Evolutionary conservation across 2,888 invertebrate genomes (phyloP).

Genomic region (Rotaria macrura): DNA sequence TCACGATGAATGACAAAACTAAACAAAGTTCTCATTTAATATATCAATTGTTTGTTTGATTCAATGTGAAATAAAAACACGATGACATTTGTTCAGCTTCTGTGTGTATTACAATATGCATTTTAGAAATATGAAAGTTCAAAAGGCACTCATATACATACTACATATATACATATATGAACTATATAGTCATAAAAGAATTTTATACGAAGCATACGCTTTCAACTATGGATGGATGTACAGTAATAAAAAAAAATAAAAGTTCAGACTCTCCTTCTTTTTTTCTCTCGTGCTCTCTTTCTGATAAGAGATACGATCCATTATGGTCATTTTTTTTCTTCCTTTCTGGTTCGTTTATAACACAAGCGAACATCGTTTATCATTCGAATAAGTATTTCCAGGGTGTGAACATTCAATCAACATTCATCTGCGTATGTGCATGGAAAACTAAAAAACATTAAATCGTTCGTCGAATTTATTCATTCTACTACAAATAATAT

Average conservation of each 20-base stretch:
- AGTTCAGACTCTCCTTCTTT: background rate
- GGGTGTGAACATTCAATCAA: background rate
- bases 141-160: background rate
- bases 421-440: background rate
- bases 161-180: too few relatives aligned
- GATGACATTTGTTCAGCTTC: constrained; percentile 4
- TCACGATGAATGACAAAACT: background rate
- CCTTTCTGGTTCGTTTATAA: background rate
- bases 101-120: background rate
- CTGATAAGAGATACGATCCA: constrained; percentile 12
- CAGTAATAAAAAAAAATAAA: background rate
- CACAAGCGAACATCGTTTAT: background rate
- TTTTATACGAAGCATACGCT: background rate
- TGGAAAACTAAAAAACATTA: background rate
- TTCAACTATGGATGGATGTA: background rate
- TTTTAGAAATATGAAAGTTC: constrained; percentile 12
- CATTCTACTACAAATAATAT: background rate
- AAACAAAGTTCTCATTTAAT: background rate
- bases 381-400: constrained; percentile 4
- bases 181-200: background rate
- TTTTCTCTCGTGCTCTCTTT: background rate
- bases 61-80: constrained; percentile 3
- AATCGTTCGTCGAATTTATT: background rate
- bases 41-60: background rate
- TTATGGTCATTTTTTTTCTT: background rate